Evolutionary conservation across 2,888 invertebrate genomes (phyloP), one percentile per base, ranked within the genome.

Genomic region (Drosophila limbata): DNA sequence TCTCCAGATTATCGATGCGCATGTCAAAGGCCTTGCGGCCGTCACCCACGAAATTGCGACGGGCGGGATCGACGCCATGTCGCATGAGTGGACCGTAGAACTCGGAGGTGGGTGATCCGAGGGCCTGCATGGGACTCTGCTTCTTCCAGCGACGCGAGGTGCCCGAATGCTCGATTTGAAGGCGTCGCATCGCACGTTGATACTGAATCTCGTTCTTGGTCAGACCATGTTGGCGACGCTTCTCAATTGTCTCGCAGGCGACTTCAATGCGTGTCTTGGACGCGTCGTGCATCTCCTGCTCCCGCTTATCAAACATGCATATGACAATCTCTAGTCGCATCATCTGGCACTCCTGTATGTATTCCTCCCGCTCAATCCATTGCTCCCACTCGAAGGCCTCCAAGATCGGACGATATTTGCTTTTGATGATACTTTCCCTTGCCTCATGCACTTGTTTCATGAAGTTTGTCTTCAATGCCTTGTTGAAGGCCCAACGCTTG

Each of bases 341-440:
- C 79, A 95, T 94, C 90, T 96, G 95, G 15, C 96, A 94, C 70
- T 95, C 95, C 82, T 96, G 95, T 70, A 96, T 95, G 90, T 96
- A 95, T 94, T 95, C 94, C 90, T 97, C 97, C 69, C 97, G 94
- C 59, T 96, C 95, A 10, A 96, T 94, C 97, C 97, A 97, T 88
- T 97, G 95, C 79, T 96, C 95, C 68, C 95, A 94, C 91, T 97
- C 97, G 74, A 97, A 94, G n/a, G 96, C 96, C 52, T 94, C 94
- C 73, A 97, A 94, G 83, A 97, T 94, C n/a, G 93, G 93, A 13
- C 94, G 93, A 4, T 95, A 93, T 53, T 93, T 93, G 10, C 72
- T 73, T n/a, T 67, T 64, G 0, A 79, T 73, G 0, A 70, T 70
- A 3, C 75, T 48, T 10, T 82, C 68, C 8, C 79, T 81, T 82